Evolutionary conservation across 1,140 invertebrate genomes (phyloP).

Genomic region (Maconellicoccus hirsutus): DNA sequence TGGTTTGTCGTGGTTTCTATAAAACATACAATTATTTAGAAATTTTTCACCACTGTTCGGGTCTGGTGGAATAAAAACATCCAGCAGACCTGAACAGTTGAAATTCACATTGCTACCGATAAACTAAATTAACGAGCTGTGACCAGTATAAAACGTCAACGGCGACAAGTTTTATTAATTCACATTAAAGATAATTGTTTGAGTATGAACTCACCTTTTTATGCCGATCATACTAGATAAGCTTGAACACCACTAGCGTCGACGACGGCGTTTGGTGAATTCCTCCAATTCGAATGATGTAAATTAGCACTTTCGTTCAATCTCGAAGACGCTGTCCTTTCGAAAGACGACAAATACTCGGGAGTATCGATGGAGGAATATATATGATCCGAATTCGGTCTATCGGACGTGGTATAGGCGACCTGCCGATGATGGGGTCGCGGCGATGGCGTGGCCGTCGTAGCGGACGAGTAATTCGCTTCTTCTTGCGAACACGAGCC

Average conservation of each 20-base stretch:
- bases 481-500: constrained; percentile 26
- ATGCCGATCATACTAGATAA: constrained; percentile 8
- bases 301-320: background rate
- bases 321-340: background rate
- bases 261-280: background rate
- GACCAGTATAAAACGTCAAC: background rate
- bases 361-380: constrained; percentile 78
- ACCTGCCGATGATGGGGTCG: constrained; percentile 44
- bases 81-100: background rate
- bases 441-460: constrained; percentile 48
- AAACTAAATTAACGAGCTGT: background rate
- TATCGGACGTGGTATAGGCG: constrained; percentile 37
- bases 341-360: constrained; percentile 11
- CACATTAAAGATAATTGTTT: background rate
- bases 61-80: background rate
- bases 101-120: background rate
- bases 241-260: constrained; percentile 6
- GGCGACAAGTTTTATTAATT: background rate
- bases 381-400: constrained; percentile 71
- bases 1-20: background rate
- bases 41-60: background rate
- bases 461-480: constrained; percentile 46
- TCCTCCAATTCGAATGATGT: background rate
- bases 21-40: background rate
- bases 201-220: no score